These are phyloP conservation scores for Aphaenogaster ashmeadi DNA, from an alignment of 1,140 invertebrate genomes.

Conservation along the genomic window DNA sequence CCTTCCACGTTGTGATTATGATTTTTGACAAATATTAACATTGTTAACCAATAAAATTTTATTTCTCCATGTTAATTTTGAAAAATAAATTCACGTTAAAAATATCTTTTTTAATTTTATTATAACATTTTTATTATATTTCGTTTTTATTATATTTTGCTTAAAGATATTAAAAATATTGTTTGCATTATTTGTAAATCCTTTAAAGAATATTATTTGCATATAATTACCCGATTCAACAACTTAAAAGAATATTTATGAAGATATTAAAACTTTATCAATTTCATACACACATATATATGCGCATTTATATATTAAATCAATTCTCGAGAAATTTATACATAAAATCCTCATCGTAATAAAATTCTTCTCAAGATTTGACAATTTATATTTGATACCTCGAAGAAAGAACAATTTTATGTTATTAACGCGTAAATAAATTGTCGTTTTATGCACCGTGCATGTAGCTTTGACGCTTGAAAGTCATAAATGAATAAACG, in stretches of 20 bases:
- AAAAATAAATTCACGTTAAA: neutral
- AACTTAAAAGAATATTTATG: neutral
- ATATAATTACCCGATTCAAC: neutral
- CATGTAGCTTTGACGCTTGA: neutral
- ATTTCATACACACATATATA: neutral
- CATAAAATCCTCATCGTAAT: neutral
- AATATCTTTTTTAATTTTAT: neutral
- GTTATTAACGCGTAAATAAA: neutral
- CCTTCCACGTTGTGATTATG: neutral
- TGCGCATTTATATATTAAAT: neutral
- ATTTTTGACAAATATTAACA: neutral
- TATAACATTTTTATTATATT: neutral
- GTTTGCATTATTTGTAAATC: neutral
- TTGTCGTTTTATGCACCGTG: neutral
- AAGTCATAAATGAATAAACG: neutral
- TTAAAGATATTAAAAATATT: neutral
- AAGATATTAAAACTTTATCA: neutral
- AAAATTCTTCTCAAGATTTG: neutral
- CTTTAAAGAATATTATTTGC: neutral
- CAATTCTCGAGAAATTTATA: neutral
- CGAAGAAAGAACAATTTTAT: neutral
- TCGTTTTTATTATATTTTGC: neutral
- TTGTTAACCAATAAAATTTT: neutral
- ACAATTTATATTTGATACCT: neutral
- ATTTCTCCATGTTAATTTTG: neutral